Percentiles rank a stretch among this genome's conserved stretches.
Evolutionary conservation across 2,888 invertebrate species (phyloP).

Genomic region (Eupeodes latifasciatus): DNA sequence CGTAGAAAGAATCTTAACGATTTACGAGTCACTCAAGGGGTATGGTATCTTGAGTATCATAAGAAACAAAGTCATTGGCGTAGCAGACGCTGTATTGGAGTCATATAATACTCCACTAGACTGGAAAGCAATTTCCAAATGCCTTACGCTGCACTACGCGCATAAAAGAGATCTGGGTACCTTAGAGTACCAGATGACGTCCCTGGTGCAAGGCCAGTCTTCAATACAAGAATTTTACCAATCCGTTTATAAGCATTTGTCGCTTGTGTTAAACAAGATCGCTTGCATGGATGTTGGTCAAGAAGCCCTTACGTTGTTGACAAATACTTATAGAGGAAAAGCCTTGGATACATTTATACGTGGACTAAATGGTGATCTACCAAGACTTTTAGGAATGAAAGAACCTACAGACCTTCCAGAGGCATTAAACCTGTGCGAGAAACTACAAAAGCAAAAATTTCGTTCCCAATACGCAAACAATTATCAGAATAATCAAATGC

Average conservation of each 20-base stretch:
- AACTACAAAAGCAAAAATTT: constrained; percentile 9
- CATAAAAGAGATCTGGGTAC: constrained; percentile 3
- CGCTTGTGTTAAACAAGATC: neutral
- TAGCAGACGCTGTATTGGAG: neutral
- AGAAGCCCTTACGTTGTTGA: constrained; percentile 3
- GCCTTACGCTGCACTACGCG: constrained; percentile 8
- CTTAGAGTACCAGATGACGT: constrained; percentile 9
- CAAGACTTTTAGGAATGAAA: constrained; percentile 8
- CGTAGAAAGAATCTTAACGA: neutral
- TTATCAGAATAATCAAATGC: neutral
- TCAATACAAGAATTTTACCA: constrained; percentile 11
- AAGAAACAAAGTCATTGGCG: constrained; percentile 7
- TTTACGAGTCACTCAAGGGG: neutral
- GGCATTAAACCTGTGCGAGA: constrained; percentile 6
- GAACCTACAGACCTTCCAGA: constrained; percentile 29
- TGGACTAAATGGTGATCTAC: constrained; percentile 21
- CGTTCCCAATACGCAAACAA: constrained; percentile 15
- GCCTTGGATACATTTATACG: constrained; percentile 3
- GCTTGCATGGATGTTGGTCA: constrained; percentile 10
- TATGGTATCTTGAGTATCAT: constrained; percentile 14
- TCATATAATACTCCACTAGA: constrained; percentile 1
- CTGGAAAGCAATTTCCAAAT: constrained; percentile 18
- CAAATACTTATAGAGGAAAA: constrained; percentile 11
- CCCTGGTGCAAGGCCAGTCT: neutral
- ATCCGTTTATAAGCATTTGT: constrained; percentile 12